A percentile compares a stretch with the other conserved stretches of the same genome.
Conservation (phyloP, 1,140 invertebrate species). For the Cyphomyrmex costatus region DNA sequence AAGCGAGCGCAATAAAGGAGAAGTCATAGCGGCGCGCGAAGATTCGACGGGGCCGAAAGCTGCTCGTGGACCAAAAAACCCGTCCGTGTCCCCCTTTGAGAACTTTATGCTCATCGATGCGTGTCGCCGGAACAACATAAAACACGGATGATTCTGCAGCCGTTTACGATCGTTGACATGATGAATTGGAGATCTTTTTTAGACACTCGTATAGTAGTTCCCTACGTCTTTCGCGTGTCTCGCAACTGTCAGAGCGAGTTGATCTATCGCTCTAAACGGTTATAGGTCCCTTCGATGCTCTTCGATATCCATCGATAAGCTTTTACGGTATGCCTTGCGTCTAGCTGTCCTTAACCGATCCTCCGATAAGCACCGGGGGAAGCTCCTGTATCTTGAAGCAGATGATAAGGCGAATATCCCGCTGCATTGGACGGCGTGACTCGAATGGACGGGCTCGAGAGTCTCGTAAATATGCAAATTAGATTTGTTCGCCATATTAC, state of each 20-base stretch:
- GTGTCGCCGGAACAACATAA: constrained; percentile 54
- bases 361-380: constrained; percentile 11
- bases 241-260: constrained; percentile 49
- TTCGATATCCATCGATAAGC: constrained; percentile 47
- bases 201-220: constrained; percentile 17
- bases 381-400: neutral
- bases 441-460: constrained; percentile 40
- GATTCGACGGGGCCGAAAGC: constrained; percentile 14
- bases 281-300: constrained; percentile 44
- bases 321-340: constrained; percentile 23
- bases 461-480: constrained; percentile 77
- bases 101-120: constrained; percentile 38
- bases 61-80: constrained; percentile 7
- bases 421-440: neutral
- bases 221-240: constrained; percentile 15
- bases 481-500: constrained; percentile 71
- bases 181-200: constrained; percentile 43
- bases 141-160: constrained; percentile 9
- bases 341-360: constrained; percentile 18
- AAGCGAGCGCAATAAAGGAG: constrained; percentile 71
- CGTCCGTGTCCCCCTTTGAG: neutral
- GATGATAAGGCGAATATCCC: constrained; percentile 39
- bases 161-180: constrained; percentile 29
- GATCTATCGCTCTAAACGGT: constrained; percentile 34
- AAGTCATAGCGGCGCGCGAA: constrained; percentile 31